Percentiles rank a stretch among this genome's conserved stretches.
These are phyloP conservation scores for Gryllus bimaculatus DNA, from an alignment of 1,140 invertebrate species.

Conservation along the genomic window DNA sequence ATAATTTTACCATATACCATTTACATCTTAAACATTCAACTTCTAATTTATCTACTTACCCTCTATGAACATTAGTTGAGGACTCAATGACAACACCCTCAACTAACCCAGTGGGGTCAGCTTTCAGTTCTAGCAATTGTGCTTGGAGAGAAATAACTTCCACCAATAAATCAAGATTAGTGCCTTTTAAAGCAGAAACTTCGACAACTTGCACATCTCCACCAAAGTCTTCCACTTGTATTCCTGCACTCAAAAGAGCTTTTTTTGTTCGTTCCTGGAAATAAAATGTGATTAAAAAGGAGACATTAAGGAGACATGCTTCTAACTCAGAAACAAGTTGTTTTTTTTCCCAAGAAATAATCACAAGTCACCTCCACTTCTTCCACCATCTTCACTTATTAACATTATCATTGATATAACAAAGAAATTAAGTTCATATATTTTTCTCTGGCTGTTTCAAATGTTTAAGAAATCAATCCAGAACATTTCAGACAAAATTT, in stretches of 20 bases:
- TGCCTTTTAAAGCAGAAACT: slow-evolving; percentile 81
- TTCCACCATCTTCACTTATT: neutral
- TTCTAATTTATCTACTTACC: slow-evolving; percentile 36
- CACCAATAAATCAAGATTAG: slow-evolving; percentile 67
- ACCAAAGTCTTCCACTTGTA: slow-evolving; percentile 79
- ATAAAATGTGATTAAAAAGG: slow-evolving; percentile 13
- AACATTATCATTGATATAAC: too few species aligned
- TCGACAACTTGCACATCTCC: slow-evolving; percentile 87
- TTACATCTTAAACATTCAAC: too few species aligned
- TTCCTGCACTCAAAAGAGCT: slow-evolving; percentile 63
- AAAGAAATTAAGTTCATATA: too few species aligned
- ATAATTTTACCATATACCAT: too few species aligned
- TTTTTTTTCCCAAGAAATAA: neutral
- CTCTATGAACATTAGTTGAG: slow-evolving; percentile 56
- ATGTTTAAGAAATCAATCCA: too few species aligned
- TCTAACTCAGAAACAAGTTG: neutral
- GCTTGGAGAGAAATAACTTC: slow-evolving; percentile 81
- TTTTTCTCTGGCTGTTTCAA: too few species aligned
- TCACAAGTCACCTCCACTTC: neutral
- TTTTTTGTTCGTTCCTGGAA: slow-evolving; percentile 61
- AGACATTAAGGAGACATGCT: too few species aligned
- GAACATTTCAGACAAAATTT: too few species aligned
- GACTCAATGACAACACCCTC: slow-evolving; percentile 90
- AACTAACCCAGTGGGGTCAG: slow-evolving; percentile 69
- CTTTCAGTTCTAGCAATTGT: slow-evolving; percentile 77